A percentile compares a stretch with the other conserved stretches of the same genome.
phyloP scores from a whole-genome alignment of 2,113 vertebrate genomes.

The Thunnus thynnus region DNA sequence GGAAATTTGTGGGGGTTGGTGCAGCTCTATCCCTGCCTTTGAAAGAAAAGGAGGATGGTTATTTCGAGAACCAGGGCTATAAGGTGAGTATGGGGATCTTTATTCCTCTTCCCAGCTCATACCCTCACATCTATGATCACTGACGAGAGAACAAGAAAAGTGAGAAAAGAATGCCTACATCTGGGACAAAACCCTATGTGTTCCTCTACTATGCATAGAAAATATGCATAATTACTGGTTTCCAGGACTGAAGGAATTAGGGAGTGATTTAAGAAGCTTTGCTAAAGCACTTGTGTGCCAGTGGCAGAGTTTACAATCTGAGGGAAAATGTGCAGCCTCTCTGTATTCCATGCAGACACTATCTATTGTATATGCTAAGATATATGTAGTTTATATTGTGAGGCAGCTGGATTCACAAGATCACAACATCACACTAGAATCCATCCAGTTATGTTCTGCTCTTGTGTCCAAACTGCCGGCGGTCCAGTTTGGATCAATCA shows the following conservation, averaged over 20 bases:
- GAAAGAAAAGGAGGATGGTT: conserved; percentile 18
- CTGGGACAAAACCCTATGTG: conserved; percentile 21
- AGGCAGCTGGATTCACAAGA: neutral
- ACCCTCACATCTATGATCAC: conserved; percentile 9
- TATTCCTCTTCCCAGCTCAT: conserved; percentile 5
- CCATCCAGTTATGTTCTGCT: too few relatives aligned
- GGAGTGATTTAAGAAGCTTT: conserved; percentile 56
- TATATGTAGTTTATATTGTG: neutral
- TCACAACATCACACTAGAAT: too few relatives aligned
- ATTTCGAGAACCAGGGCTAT: conserved; percentile 30
- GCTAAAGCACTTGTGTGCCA: conserved; percentile 15
- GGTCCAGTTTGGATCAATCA: too few relatives aligned
- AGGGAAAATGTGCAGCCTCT: conserved; percentile 1
- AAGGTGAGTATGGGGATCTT: conserved; percentile 7
- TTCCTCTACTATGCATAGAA: conserved; percentile 26
- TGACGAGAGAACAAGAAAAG: conserved; percentile 9
- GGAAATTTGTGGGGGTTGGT: conserved; percentile 38
- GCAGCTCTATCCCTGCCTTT: conserved; percentile 8
- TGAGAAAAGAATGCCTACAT: conserved; percentile 28
- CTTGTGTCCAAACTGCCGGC: too few relatives aligned
- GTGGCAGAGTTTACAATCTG: conserved; percentile 19
- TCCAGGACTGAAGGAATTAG: conserved; percentile 42
- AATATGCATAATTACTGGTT: conserved; percentile 41
- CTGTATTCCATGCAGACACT: conserved; percentile 3
- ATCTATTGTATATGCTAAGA: conserved; percentile 2